phyloP scores from a whole-genome alignment of 2,113 vertebrate species.

The Solea senegalensis region DNA sequence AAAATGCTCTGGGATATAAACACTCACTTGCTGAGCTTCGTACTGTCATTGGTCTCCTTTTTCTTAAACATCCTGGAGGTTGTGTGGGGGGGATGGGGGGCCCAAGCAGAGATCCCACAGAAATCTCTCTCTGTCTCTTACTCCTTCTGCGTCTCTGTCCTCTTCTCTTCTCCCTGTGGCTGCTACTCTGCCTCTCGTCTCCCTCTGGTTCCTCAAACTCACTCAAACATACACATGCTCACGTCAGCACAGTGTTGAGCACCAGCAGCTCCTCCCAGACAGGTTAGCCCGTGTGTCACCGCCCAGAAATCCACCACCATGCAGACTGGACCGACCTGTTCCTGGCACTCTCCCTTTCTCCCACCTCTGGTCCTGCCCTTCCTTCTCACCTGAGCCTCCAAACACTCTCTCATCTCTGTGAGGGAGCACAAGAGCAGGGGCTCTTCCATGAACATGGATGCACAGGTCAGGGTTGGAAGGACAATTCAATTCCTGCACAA shows the following conservation, averaged over 20 bases:
- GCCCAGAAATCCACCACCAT: constrained; percentile 68
- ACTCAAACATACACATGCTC: constrained; percentile 29
- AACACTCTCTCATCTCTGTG: constrained; percentile 11
- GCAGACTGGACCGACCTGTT: constrained; percentile 80
- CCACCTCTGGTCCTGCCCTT: constrained; percentile 27
- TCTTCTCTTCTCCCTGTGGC: constrained; percentile 36
- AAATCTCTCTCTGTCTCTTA: constrained; percentile 42
- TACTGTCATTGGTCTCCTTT: constrained; percentile 51
- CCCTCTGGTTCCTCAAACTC: constrained; percentile 41
- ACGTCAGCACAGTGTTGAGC: constrained; percentile 49
- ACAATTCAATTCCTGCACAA: background rate
- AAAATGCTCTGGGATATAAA: background rate
- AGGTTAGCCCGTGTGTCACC: constrained; percentile 72
- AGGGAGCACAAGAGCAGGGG: constrained; percentile 4
- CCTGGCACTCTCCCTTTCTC: constrained; percentile 26
- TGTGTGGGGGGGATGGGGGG: background rate
- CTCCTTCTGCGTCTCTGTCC: constrained; percentile 43
- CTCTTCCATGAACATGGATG: background rate
- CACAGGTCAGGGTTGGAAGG: background rate
- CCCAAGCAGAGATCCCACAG: constrained; percentile 31
- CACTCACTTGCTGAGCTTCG: constrained; percentile 72
- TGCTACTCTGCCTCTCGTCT: constrained; percentile 30
- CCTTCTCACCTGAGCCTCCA: constrained; percentile 30
- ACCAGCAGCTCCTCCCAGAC: constrained; percentile 73
- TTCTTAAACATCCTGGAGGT: constrained; percentile 74